phyloP scores from a whole-genome alignment of 2,797 vertebrate species.

The Lophotriccus pileatus region DNA sequence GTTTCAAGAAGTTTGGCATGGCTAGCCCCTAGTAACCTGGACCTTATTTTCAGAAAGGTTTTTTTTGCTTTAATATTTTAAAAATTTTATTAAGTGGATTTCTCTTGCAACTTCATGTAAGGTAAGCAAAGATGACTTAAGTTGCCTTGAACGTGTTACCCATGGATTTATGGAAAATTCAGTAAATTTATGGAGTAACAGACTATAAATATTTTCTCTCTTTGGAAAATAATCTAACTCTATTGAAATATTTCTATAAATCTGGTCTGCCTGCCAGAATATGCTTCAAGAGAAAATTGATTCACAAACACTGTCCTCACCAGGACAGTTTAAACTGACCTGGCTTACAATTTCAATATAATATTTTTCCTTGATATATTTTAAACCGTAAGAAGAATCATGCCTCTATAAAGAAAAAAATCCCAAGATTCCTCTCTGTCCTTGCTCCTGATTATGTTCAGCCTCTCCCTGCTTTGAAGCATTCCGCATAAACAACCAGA shows the following conservation, averaged over 20 bases:
- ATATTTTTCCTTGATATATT: background rate
- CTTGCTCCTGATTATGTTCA: background rate
- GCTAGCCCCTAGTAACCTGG: background rate
- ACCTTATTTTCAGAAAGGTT: background rate
- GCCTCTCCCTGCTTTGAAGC: background rate
- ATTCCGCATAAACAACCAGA: background rate
- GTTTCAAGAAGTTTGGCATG: background rate
- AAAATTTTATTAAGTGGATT: background rate
- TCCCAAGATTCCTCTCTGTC: background rate
- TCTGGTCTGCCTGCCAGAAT: background rate
- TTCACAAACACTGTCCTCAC: background rate
- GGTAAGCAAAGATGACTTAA: background rate
- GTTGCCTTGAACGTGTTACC: background rate
- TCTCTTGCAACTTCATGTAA: background rate
- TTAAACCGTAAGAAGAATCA: background rate
- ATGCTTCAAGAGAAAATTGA: background rate
- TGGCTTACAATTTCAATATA: background rate
- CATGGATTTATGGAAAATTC: background rate
- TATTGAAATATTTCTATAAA: background rate
- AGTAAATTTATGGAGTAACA: background rate
- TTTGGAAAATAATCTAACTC: background rate
- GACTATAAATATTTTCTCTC: background rate
- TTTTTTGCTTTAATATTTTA: background rate
- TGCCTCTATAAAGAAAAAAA: background rate
- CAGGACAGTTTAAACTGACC: background rate